Percentiles rank a stretch among this genome's conserved stretches.
Evolutionary conservation across 2,888 invertebrate species (phyloP).

Genomic region (Muscina levida): DNA sequence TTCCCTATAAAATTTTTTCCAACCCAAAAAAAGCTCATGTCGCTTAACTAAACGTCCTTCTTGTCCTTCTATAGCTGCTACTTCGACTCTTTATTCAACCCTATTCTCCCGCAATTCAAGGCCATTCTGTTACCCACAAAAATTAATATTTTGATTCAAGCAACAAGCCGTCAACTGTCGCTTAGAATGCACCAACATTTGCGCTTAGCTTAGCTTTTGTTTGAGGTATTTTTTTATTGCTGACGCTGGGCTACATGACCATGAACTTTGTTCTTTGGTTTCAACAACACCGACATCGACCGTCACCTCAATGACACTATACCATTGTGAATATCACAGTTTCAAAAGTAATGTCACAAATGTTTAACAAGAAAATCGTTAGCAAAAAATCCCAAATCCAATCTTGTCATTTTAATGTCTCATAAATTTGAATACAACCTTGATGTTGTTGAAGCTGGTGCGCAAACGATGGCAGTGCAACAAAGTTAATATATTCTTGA

Average conservation of each 20-base stretch:
- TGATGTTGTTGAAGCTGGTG: constrained; percentile 59
- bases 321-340: constrained; percentile 21
- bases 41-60: too few relatives aligned
- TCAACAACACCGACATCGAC: constrained; percentile 2
- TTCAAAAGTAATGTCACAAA: constrained; percentile 50
- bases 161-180: too few relatives aligned
- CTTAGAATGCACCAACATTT: too few relatives aligned
- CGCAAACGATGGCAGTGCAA: not conserved
- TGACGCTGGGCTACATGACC: constrained; percentile 45
- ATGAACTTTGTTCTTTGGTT: constrained; percentile 40
- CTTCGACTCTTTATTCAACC: too few relatives aligned
- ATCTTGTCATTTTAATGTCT: constrained; percentile 61
- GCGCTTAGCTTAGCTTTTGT: too few relatives aligned
- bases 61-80: too few relatives aligned
- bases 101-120: too few relatives aligned
- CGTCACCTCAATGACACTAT: not conserved
- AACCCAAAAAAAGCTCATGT: too few relatives aligned
- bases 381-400: constrained; percentile 40
- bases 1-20: too few relatives aligned
- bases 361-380: constrained; percentile 51
- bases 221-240: too few relatives aligned
- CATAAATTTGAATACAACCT: constrained; percentile 65
- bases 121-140: too few relatives aligned
- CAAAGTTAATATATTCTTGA: constrained; percentile 37
- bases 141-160: too few relatives aligned